Evolutionary conservation across 2,113 vertebrate species (phyloP).

Genomic region (Ptychochromis oligacanthus): DNA sequence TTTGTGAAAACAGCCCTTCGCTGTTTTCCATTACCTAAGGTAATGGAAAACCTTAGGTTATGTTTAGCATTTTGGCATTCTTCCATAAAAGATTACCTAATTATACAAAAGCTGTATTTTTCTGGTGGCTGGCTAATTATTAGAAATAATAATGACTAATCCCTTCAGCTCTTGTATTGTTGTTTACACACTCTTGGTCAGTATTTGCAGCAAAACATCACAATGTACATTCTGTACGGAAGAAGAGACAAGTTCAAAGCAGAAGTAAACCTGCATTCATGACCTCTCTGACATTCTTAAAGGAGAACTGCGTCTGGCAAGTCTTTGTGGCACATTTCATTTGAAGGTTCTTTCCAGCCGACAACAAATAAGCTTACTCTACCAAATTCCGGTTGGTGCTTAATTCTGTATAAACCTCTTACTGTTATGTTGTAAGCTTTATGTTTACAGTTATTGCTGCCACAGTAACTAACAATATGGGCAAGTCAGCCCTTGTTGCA

Average conservation of each 20-base stretch:
- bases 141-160: not conserved
- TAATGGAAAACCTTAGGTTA: too few relatives aligned
- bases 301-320: not conserved
- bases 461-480: not conserved
- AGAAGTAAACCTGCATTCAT: not conserved
- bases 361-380: not conserved
- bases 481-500: not conserved
- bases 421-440: not conserved
- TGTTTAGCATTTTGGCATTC: not conserved
- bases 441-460: not conserved
- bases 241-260: not conserved
- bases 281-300: not conserved
- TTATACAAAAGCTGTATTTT: not conserved
- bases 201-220: not conserved
- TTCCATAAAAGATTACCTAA: not conserved
- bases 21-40: too few relatives aligned
- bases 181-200: not conserved
- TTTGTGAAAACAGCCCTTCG: not conserved
- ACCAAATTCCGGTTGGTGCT: not conserved
- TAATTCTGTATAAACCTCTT: not conserved
- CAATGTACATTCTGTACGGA: not conserved
- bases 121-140: too few relatives aligned
- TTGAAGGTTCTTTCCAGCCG: not conserved
- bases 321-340: not conserved
- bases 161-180: not conserved